Evolutionary conservation across 2,888 invertebrate genomes (phyloP), one percentile per base, ranked within the genome.

Genomic region (Noctua comes): DNA sequence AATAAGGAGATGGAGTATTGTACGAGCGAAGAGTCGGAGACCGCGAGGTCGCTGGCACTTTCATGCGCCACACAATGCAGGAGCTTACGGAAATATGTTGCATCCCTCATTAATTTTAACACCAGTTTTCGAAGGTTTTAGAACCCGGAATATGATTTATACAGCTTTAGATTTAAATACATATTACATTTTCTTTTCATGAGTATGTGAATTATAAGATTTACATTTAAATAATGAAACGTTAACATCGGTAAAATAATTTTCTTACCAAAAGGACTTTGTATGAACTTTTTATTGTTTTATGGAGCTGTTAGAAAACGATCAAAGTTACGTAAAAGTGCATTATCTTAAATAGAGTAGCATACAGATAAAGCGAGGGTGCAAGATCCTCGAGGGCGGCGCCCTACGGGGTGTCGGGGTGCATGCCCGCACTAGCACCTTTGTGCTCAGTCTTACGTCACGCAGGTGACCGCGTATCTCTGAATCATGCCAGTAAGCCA

Each of bases 351-450:
- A 93, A 91, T 90, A 88, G 83, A 86, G 87, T 86, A 86, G 85
- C 86, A 86, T 84, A 74, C 66, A 87, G 87, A 86, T 88, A 87
- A 85, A 89, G 89, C 88, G 88, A 92, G 93, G 93, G 95, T 92
- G 93, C 94, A 94, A 93, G 91, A 93, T 90, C 93, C 95, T 92
- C 86, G 89, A 92, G 94, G 94, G 93, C 93, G 92, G 89, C 89
- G 94, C 91, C 89, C 92, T 84, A 86, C 88, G 90, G 88, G 93
- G 94, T 94, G 90, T 91, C 88, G 90, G 88, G 93, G 94, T 95
- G 90, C 92, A 92, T 94, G 95, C 89, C 94, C 95, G 91, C 88
- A 83, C 91, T 91, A 94, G 93, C 91, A 93, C 91, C 92, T 94
- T 95, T 95, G 95, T 95, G 92, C 92, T 83, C 79, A 79, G 79